Base-by-base conservation (phyloP, 2,888 invertebrate species). In the Mantis religiosa region DNA sequence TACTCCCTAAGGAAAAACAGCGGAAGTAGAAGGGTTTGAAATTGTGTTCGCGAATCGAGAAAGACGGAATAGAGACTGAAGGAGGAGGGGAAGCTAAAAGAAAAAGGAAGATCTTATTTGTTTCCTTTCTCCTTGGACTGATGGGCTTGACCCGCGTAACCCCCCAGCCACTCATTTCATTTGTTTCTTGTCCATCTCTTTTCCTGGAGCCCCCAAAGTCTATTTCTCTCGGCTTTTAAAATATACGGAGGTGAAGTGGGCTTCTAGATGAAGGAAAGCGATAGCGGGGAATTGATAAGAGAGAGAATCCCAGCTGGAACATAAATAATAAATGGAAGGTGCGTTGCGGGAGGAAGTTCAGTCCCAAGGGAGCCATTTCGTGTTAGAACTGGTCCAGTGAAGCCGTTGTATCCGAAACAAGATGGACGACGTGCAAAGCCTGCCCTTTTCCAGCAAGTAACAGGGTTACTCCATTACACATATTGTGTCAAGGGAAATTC, bases 301-400 rank as follows among this genome's bases (percentile, higher is more conserved):
- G 84, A 84, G 84, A 47, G 41, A 84, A 84, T 84, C 84, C 84
- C 84, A 84, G 84, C 84, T 84, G 84, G 25, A 84, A 84, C 4
- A 84, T 84, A 84, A 84, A 84, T 84, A 84, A 84, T 34, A 84
- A 84, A 41, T 84, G 84, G 54, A 71, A 71, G 54, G 54, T 71
- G 54, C 54, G 54, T 15, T 15, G 54, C 8, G 25, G 54, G 54
- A 71, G 54, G 54, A 71, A 71, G 54, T 15, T 25, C 6, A 71
- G 54, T 25, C 54, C 54, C 54, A 71, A 71, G 54, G 20, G 54
- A 71, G 54, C 54, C 54, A 71, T 71, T 71, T 71, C 54, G 54
- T 71, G 54, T 71, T 71, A 2, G 20, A 71, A 71, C 20, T 71
- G 25, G 54, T 71, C 54, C 54, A 71, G 25, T 20, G 54, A 71